A percentile compares a stretch with the other conserved stretches of the same genome.
Evolutionary conservation across 2,113 vertebrate genomes (phyloP).

Genomic region (Cettia cetti): DNA sequence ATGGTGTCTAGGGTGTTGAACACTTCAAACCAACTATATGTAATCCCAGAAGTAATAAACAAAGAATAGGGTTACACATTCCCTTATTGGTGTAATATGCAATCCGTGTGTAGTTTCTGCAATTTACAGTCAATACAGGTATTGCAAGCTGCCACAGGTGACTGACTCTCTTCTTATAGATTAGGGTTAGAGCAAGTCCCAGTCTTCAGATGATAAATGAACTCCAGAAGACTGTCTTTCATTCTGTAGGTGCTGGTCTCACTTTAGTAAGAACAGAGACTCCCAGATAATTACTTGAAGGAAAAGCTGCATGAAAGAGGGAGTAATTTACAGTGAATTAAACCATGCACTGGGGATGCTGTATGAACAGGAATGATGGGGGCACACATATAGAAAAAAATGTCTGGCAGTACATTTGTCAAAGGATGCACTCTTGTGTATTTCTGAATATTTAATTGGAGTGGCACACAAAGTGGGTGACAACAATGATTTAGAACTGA

Average conservation of each 20-base stretch:
- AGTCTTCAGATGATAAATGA: neutral
- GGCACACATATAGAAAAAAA: slow-evolving; percentile 62
- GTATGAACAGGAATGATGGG: slow-evolving; percentile 68
- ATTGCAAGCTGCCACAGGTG: neutral
- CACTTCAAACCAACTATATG: neutral
- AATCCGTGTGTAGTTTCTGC: neutral
- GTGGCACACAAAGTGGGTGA: neutral
- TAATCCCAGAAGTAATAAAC: neutral
- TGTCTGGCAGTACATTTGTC: slow-evolving; percentile 72
- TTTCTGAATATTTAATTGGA: neutral
- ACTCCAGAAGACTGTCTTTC: neutral
- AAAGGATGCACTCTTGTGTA: slow-evolving; percentile 47
- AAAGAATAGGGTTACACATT: fast-evolving
- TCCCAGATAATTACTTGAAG: slow-evolving; percentile 57
- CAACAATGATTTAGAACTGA: neutral
- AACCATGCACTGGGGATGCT: slow-evolving; percentile 68
- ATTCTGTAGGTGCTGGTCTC: neutral
- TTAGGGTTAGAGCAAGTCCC: neutral
- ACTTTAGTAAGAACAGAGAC: neutral
- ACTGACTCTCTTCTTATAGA: neutral
- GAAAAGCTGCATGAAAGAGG: slow-evolving; percentile 36
- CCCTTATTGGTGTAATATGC: neutral
- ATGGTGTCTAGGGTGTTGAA: neutral
- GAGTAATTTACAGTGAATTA: slow-evolving; percentile 72
- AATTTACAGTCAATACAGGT: neutral